Percentiles rank a stretch among this genome's conserved stretches.
Conservation (phyloP, 2,888 invertebrate species). For the Polydrusus tereticollis region DNA sequence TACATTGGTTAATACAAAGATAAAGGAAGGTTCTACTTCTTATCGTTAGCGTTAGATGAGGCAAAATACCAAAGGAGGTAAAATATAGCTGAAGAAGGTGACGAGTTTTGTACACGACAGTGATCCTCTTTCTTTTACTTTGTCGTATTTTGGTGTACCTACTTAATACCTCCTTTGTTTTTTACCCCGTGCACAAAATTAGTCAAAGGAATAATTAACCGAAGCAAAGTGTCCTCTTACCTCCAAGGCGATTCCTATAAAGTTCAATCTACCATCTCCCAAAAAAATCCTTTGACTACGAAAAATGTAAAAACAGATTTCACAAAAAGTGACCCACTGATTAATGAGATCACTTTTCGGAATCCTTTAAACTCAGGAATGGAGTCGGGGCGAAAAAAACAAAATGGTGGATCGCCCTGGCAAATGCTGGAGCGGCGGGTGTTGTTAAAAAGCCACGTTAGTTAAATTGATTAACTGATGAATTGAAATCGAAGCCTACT, state of each 20-base stretch:
- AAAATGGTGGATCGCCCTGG: conserved; percentile 72
- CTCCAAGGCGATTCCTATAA: conserved; percentile 61
- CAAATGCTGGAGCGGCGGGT: conserved; percentile 74
- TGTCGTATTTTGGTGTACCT: too few relatives aligned
- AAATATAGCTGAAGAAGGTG: too few relatives aligned
- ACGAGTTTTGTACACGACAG: too few relatives aligned
- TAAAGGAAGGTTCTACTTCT: too few relatives aligned
- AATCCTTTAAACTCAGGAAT: conserved; percentile 44
- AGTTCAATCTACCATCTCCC: conserved; percentile 50
- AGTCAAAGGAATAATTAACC: conserved; percentile 34
- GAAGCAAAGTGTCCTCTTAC: conserved; percentile 57
- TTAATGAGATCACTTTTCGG: conserved; percentile 22
- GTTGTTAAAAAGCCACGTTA: conserved; percentile 58
- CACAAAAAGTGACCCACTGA: conserved; percentile 36
- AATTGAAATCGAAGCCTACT: conserved; percentile 28
- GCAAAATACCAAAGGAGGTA: too few relatives aligned
- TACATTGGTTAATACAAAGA: too few relatives aligned
- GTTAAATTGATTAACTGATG: conserved; percentile 35
- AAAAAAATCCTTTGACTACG: conserved; percentile 54
- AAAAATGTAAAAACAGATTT: conserved; percentile 30
- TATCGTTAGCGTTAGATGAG: too few relatives aligned
- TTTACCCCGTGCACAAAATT: conserved; percentile 30
- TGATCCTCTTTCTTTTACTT: too few relatives aligned
- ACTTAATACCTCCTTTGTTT: too few relatives aligned
- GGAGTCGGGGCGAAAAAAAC: conserved; percentile 64